phyloP scores from a whole-genome alignment of 2,113 vertebrate genomes.

The Nansenia antarctica region DNA sequence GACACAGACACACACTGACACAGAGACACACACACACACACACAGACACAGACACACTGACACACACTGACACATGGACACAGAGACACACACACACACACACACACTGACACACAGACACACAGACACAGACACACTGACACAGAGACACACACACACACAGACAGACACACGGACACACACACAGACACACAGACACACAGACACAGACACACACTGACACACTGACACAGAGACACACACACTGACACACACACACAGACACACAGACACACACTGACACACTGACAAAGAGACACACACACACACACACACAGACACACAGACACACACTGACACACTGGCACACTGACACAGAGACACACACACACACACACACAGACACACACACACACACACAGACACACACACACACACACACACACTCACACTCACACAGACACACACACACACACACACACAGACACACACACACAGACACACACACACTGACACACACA shows the following conservation, averaged over 20 bases:
- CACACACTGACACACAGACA: constrained; percentile 24
- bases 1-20: too few relatives aligned
- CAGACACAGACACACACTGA: constrained; percentile 1
- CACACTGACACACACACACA: too few relatives aligned
- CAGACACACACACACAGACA: too few relatives aligned
- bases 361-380: too few relatives aligned
- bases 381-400: too few relatives aligned
- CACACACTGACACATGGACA: constrained; percentile 20
- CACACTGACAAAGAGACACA: background rate
- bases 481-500: too few relatives aligned
- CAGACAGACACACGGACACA: constrained; percentile 21
- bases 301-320: background rate
- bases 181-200: constrained; percentile 20
- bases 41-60: background rate
- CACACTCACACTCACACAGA: too few relatives aligned
- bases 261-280: too few relatives aligned
- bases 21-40: background rate
- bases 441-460: too few relatives aligned
- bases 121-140: constrained; percentile 18
- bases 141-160: constrained; percentile 20
- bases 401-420: too few relatives aligned
- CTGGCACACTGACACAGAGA: background rate
- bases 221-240: constrained; percentile 8
- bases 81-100: constrained; percentile 4
- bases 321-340: too few relatives aligned